phyloP scores from a whole-genome alignment of 2,797 vertebrate species.

The Leontopithecus rosalia region DNA sequence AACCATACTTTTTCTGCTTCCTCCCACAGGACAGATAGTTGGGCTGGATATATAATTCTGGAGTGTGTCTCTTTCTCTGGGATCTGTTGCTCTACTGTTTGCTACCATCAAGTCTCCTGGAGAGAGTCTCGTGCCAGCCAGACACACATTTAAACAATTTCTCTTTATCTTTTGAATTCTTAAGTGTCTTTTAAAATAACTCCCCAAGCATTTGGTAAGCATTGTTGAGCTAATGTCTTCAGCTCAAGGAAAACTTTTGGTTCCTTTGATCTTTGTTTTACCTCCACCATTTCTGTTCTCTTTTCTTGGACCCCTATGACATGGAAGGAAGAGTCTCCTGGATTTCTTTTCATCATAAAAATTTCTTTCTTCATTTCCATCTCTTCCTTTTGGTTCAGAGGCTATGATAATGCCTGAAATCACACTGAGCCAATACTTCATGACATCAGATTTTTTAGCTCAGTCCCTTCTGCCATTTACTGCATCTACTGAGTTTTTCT shows the following conservation, averaged over 20 bases:
- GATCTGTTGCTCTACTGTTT: accelerated
- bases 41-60: too few relatives aligned
- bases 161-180: background rate
- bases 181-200: background rate
- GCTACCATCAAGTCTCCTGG: background rate
- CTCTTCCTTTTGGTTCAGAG: background rate
- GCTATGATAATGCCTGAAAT: background rate
- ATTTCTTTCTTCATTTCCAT: background rate
- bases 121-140: background rate
- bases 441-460: background rate
- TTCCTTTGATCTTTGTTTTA: background rate
- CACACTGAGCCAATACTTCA: accelerated
- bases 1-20: accelerated
- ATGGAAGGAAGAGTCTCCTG: too few relatives aligned
- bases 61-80: background rate
- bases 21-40: background rate
- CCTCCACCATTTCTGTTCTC: background rate
- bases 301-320: background rate
- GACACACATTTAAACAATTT: too few relatives aligned
- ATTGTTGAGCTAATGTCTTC: background rate
- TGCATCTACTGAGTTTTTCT: background rate
- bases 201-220: background rate
- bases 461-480: background rate
- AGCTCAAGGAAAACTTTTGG: background rate
- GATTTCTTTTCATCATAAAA: background rate